A percentile compares a stretch with the other conserved stretches of the same genome.
Evolutionary conservation across 2,113 vertebrate species (phyloP).

Genomic region (Phylloscopus trochiloides): DNA sequence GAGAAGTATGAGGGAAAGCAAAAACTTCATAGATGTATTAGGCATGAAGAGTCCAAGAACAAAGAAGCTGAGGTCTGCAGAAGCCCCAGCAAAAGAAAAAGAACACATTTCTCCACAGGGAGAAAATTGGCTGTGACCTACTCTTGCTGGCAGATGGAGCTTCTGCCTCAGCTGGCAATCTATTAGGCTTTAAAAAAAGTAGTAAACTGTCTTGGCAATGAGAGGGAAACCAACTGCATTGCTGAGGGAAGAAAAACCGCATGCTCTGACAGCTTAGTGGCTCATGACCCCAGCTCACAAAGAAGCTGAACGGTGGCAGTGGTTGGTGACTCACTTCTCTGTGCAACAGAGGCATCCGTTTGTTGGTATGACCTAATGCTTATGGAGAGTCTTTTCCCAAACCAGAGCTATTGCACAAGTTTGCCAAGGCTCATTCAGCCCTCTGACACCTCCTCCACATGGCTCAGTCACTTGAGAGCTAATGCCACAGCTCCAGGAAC

Average conservation of each 20-base stretch:
- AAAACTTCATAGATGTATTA: not conserved
- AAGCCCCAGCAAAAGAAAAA: not conserved
- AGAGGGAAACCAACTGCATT: constrained; percentile 21
- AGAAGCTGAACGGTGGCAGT: not conserved
- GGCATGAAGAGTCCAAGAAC: not conserved
- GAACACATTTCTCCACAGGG: constrained; percentile 2
- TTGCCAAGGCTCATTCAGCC: not conserved
- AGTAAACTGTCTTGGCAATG: constrained; percentile 32
- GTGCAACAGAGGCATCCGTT: not conserved
- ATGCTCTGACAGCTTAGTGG: not conserved
- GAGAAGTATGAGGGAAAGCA: not conserved
- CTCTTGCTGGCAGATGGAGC: constrained; percentile 43
- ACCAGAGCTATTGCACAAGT: not conserved
- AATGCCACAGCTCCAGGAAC: not conserved
- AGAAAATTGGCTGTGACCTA: constrained; percentile 39
- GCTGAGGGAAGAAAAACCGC: constrained; percentile 8
- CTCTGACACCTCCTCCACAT: not conserved
- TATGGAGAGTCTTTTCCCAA: not conserved
- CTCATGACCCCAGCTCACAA: not conserved
- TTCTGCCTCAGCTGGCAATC: constrained; percentile 48
- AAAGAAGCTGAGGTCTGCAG: constrained; percentile 15
- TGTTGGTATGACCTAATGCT: not conserved
- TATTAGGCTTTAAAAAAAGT: constrained; percentile 5
- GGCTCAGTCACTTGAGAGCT: not conserved
- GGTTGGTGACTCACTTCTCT: constrained; percentile 29